A percentile compares a stretch with the other conserved stretches of the same genome.
Evolutionary conservation across 1,140 invertebrate genomes (phyloP).

Genomic region (Drosophila sp.): DNA sequence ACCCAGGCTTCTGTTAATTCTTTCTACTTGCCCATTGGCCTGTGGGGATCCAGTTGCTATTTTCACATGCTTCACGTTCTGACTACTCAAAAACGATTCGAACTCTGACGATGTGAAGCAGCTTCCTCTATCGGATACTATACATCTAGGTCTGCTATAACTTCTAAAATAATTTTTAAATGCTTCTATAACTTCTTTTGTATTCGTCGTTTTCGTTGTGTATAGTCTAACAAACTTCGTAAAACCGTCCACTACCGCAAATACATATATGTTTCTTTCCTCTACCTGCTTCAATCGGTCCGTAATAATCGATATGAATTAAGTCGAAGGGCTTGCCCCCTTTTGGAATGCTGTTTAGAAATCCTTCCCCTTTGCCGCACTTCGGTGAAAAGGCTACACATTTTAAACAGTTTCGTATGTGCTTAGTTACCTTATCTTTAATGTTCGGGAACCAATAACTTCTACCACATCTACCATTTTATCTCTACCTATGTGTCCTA

Average conservation of each 20-base stretch:
- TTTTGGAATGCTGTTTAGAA: not conserved
- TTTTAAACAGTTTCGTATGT: not conserved
- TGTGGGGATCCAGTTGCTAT: constrained; percentile 43
- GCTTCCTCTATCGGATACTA: constrained; percentile 54
- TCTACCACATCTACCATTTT: too few relatives aligned
- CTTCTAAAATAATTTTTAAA: too few relatives aligned
- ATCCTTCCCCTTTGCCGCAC: not conserved
- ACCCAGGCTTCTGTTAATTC: constrained; percentile 18
- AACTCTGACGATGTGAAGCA: constrained; percentile 64
- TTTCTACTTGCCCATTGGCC: constrained; percentile 19
- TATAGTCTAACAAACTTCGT: too few relatives aligned
- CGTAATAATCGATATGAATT: not conserved
- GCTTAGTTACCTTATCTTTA: not conserved
- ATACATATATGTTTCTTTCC: too few relatives aligned
- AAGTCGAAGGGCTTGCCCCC: not conserved
- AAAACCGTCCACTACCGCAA: too few relatives aligned
- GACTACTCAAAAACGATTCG: constrained; percentile 32
- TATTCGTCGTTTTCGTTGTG: too few relatives aligned
- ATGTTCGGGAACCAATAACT: not conserved
- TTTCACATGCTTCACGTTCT: constrained; percentile 41
- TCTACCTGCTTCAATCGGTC: too few relatives aligned
- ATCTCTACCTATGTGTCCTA: too few relatives aligned
- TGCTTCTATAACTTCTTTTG: too few relatives aligned
- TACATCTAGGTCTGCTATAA: too few relatives aligned
- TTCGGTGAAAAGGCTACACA: not conserved